Evolutionary conservation across 2,888 invertebrate species (phyloP).

Genomic region (Drosophila paracracens): DNA sequence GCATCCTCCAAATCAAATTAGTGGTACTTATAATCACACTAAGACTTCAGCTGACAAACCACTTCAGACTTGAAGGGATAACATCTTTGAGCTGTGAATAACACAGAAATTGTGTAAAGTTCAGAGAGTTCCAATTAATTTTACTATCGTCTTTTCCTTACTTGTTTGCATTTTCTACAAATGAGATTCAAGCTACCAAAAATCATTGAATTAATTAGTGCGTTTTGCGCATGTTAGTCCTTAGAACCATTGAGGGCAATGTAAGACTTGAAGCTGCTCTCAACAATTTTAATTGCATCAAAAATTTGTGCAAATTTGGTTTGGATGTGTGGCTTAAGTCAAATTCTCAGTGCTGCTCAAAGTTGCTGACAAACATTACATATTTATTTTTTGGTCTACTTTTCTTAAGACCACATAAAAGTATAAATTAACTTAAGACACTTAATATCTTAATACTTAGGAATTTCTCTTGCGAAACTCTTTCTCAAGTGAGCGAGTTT

Average conservation of each 20-base stretch:
- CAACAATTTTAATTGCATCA: conserved; percentile 6
- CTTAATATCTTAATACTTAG: background rate
- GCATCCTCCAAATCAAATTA: background rate
- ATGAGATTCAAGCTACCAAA: background rate
- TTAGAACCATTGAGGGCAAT: background rate
- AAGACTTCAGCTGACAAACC: background rate
- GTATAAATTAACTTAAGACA: background rate
- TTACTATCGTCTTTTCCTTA: background rate
- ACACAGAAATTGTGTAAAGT: background rate
- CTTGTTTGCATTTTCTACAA: background rate
- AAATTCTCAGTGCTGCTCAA: background rate
- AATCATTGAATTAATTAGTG: conserved; percentile 10
- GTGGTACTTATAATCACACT: background rate
- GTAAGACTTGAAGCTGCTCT: background rate
- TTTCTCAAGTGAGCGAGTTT: background rate
- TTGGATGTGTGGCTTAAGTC: background rate
- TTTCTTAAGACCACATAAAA: background rate
- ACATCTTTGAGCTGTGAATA: background rate
- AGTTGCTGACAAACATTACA: background rate
- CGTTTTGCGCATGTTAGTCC: background rate
- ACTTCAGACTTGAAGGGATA: background rate
- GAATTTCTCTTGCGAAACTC: background rate
- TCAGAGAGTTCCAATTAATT: background rate
- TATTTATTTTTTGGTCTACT: background rate
- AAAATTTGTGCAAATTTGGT: background rate